Base-by-base conservation (phyloP, 2,797 vertebrate species). In the Choloepus didactylus region DNA sequence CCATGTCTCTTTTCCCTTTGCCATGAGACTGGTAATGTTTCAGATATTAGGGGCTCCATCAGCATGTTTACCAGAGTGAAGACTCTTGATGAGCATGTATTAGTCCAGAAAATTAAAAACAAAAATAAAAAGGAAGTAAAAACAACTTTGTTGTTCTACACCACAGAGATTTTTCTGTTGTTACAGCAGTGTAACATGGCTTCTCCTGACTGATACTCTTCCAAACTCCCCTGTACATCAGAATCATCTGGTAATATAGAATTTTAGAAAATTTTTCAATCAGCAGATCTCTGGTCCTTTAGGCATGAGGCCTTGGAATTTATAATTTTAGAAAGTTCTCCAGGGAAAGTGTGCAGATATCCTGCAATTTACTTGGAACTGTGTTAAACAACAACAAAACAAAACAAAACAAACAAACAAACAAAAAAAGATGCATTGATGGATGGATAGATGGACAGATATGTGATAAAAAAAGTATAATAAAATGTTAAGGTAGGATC, bases 281-380 rank as follows among this genome's bases (percentile, higher is more conserved):
- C 38, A 51, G 59, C 35, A 91, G 35, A 49, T 62, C 41, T 62
- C 9, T 79, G 62, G 89, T 82, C 0, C 15, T 60, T 67, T 60
- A 31, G 8, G 41, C 51, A 3, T 46, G 29, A 70, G 23, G 41
- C 9, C 29, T 59, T 7, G 49, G 46, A 67, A 79, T 77, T 66
- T 70, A 49, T 12, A 75, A 29, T 83, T 79, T 76, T 64, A 94
- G 29, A 90, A 95, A 86, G 66, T 49, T 89, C 14, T 7, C 49
- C 18, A 35, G 38, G 31, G 66, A 49, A 84, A 51, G 35, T 56
- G 38, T 15, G 44, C 18, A 62, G 41, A 27, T 21, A 46, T 21
- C 19, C 80, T 35, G 35, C 35, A 81, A n/a, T 60, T 69, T 27
- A 70, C 60, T 92, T 80, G 66, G 76, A 84, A 49, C 75, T 72